These are phyloP conservation scores for Aphidius ervi DNA, from an alignment of 1,140 invertebrate species.

Conservation along the genomic window DNA sequence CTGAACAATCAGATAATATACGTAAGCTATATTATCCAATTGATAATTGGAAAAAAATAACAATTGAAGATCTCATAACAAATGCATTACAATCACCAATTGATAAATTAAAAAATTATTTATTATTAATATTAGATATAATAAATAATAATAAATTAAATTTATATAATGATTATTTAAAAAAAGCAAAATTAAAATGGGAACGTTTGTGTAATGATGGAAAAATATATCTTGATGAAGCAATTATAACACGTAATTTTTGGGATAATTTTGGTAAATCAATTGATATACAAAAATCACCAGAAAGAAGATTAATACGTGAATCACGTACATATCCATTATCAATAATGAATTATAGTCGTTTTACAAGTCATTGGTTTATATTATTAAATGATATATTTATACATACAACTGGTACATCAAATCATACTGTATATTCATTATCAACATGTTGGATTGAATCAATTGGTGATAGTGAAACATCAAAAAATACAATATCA, in stretches of 20 bases:
- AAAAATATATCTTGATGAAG: constrained; percentile 61
- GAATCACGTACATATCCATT: constrained; percentile 72
- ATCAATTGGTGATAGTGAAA: constrained; percentile 55
- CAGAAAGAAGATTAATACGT: constrained; percentile 68
- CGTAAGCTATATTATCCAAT: constrained; percentile 29
- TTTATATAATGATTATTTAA: constrained; percentile 42
- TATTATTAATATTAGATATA: constrained; percentile 41
- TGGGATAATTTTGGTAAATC: constrained; percentile 70
- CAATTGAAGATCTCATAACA: constrained; percentile 58
- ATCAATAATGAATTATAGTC: constrained; percentile 62
- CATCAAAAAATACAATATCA: constrained; percentile 60
- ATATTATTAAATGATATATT: constrained; percentile 72
- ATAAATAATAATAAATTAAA: constrained; percentile 40
- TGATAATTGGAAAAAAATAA: constrained; percentile 52
- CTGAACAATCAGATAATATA: constrained; percentile 57
- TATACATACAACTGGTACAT: constrained; percentile 65
- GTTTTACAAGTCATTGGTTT: constrained; percentile 72
- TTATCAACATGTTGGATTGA: constrained; percentile 79
- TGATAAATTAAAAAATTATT: constrained; percentile 52
- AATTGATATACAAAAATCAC: constrained; percentile 62
- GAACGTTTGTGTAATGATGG: constrained; percentile 60
- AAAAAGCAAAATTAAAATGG: constrained; percentile 55
- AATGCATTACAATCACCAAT: constrained; percentile 60
- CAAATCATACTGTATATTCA: constrained; percentile 57
- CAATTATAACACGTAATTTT: constrained; percentile 68